Evolutionary conservation across 2,888 invertebrate species (phyloP).

Genomic region (Alitta virens): DNA sequence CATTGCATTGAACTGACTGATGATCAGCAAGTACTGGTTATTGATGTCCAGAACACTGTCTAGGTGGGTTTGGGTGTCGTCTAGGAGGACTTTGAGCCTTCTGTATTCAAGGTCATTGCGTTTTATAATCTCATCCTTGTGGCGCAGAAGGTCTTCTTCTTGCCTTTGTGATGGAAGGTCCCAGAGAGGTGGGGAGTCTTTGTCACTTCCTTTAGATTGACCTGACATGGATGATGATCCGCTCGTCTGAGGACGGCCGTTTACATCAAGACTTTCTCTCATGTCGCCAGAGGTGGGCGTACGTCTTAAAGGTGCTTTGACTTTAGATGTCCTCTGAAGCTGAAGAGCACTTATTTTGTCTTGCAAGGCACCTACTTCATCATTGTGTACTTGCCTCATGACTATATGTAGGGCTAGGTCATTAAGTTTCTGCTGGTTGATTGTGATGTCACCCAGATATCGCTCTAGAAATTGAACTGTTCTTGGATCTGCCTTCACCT

Average conservation of each 20-base stretch:
- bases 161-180: slow-evolving; percentile 5
- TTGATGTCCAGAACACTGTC: slow-evolving; percentile 28
- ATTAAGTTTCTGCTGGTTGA: slow-evolving; percentile 4
- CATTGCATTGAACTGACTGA: slow-evolving; percentile 26
- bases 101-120: slow-evolving; percentile 26
- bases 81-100: slow-evolving; percentile 21
- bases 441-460: background rate
- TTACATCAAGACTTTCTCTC: background rate
- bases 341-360: slow-evolving; percentile 17
- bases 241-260: background rate
- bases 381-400: slow-evolving; percentile 17
- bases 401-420: slow-evolving; percentile 18
- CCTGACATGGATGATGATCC: background rate
- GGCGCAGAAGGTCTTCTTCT: slow-evolving; percentile 12
- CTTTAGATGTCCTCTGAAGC: background rate
- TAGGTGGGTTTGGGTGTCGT: slow-evolving; percentile 24
- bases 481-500: slow-evolving; percentile 9
- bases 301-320: background rate
- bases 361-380: slow-evolving; percentile 18
- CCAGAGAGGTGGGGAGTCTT: slow-evolving; percentile 6
- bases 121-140: slow-evolving; percentile 20
- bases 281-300: background rate
- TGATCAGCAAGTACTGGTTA: slow-evolving; percentile 26
- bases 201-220: background rate
- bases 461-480: slow-evolving; percentile 16